Percentiles rank a stretch among this genome's conserved stretches.
Evolutionary conservation across 2,888 invertebrate genomes (phyloP).

Genomic region (Cinara cedri): DNA sequence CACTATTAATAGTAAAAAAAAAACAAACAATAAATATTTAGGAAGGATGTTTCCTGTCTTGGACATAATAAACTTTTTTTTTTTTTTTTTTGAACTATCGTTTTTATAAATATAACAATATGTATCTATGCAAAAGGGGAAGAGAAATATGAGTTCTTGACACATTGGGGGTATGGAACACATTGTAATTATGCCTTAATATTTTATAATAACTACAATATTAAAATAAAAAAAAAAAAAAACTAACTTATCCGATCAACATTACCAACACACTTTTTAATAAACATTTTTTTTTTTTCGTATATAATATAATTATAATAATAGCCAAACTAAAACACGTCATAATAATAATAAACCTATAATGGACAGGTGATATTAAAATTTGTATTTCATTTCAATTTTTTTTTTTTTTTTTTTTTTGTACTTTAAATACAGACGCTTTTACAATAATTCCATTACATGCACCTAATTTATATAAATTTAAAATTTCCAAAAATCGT

Average conservation of each 20-base stretch:
- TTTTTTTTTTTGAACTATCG: constrained; percentile 35
- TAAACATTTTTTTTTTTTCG: constrained; percentile 36
- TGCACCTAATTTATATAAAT: constrained; percentile 19
- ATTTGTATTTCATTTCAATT: background rate
- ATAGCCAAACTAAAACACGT: constrained; percentile 11
- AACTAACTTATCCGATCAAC: constrained; percentile 29
- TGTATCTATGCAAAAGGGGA: background rate
- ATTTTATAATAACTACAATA: background rate
- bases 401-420: constrained; percentile 28
- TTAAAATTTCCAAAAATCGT: constrained; percentile 1
- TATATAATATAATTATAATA: constrained; percentile 27
- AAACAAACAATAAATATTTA: constrained; percentile 41
- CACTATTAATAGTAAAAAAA: constrained; percentile 36
- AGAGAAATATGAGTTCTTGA: too few species aligned
- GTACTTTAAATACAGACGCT: constrained; percentile 41
- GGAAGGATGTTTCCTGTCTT: constrained; percentile 20
- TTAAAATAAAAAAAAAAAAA: background rate
- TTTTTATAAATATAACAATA: constrained; percentile 17
- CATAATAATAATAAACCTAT: constrained; percentile 36
- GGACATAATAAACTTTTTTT: constrained; percentile 8
- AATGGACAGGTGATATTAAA: constrained; percentile 40
- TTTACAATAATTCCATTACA: constrained; percentile 29
- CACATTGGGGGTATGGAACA: too few species aligned
- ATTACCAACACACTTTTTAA: constrained; percentile 51
- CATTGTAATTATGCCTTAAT: constrained; percentile 21